Conservation (phyloP, 1,140 invertebrate species). For the Cyclina sinensis region DNA sequence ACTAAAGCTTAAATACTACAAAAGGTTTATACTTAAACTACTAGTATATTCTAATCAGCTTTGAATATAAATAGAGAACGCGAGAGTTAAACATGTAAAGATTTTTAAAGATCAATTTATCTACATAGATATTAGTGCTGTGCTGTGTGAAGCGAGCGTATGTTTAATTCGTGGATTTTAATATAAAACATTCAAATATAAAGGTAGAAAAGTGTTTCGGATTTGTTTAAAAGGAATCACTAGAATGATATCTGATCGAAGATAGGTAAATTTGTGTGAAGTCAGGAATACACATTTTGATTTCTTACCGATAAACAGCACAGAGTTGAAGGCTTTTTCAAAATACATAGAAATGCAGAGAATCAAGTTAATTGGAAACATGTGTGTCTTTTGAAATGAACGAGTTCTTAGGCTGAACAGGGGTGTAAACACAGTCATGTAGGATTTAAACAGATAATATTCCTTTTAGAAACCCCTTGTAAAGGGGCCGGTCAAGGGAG, state of each 20-base stretch:
- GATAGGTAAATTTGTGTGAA: background rate
- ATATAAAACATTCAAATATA: background rate
- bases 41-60: conserved; percentile 10
- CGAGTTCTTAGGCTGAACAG: background rate
- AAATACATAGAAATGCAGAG: conserved; percentile 20
- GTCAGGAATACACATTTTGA: conserved; percentile 17
- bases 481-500: background rate
- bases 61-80: conserved; percentile 10
- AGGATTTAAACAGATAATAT: background rate
- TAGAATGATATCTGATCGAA: background rate
- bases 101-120: conserved; percentile 31
- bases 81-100: conserved; percentile 33
- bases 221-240: background rate
- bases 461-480: background rate
- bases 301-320: background rate
- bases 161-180: background rate
- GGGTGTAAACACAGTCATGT: conserved; percentile 33
- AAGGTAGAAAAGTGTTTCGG: background rate
- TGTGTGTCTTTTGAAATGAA: conserved; percentile 39
- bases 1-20: conserved; percentile 1
- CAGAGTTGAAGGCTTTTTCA: background rate
- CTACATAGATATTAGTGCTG: conserved; percentile 22
- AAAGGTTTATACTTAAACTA: conserved; percentile 13
- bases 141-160: background rate
- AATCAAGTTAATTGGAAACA: conserved; percentile 30